Percentiles rank a stretch among this genome's conserved stretches.
These are phyloP conservation scores for Eristalinus aeneus DNA, from an alignment of 2,888 invertebrate species.

Conservation along the genomic window DNA sequence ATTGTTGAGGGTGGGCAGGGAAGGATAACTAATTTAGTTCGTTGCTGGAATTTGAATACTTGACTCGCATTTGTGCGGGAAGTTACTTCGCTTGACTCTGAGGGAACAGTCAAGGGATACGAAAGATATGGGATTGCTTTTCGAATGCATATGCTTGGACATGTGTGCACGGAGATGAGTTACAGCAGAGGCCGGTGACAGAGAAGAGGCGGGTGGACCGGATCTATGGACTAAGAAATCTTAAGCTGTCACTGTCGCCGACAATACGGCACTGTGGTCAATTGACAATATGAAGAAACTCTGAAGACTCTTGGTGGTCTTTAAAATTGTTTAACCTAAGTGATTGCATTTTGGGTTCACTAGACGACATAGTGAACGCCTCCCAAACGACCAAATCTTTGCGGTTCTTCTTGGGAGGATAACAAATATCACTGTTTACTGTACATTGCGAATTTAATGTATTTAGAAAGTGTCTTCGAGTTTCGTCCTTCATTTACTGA, in stretches of 20 bases:
- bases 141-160: constrained; percentile 19
- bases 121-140: constrained; percentile 30
- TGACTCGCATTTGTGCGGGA: constrained; percentile 23
- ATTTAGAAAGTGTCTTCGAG: no score
- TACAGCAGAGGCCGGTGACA: neutral
- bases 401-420: no score
- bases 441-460: no score
- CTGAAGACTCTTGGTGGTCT: no score
- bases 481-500: no score
- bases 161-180: constrained; percentile 14
- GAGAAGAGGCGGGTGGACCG: neutral
- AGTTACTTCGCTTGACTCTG: constrained; percentile 1
- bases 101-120: neutral
- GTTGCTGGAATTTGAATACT: constrained; percentile 48
- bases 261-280: constrained; percentile 3
- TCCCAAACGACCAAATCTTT: no score
- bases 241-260: neutral
- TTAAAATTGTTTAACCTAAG: no score
- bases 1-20: constrained; percentile 20
- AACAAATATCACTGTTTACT: no score
- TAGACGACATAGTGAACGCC: no score
- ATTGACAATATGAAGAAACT: no score
- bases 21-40: constrained; percentile 58
- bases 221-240: neutral
- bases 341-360: no score